Conservation (phyloP, 2,113 vertebrate species). For the Paradoxurus hermaphroditus region DNA sequence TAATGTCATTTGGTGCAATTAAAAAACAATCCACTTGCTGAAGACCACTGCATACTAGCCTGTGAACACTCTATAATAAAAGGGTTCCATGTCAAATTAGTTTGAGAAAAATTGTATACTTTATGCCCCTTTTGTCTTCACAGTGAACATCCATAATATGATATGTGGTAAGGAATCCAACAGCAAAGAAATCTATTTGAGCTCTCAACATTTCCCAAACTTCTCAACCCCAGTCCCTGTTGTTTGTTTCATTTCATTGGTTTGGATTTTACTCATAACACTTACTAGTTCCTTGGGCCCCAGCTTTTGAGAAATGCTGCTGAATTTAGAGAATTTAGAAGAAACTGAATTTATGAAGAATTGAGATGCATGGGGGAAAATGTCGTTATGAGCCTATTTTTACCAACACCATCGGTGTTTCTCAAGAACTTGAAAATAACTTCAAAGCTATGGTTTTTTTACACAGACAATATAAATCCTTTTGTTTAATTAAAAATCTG, state of each 20-base stretch:
- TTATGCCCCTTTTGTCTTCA: neutral
- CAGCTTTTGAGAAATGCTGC: neutral
- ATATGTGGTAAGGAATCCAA: neutral
- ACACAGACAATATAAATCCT: neutral
- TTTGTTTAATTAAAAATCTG: conserved; percentile 9
- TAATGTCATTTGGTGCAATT: neutral
- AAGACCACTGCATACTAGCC: neutral
- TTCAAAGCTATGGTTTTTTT: neutral
- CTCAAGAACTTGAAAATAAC: conserved; percentile 10
- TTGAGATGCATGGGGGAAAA: neutral
- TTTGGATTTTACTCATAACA: neutral
- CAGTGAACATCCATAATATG: neutral
- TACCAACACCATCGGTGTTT: neutral
- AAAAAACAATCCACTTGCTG: neutral
- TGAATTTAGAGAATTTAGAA: neutral
- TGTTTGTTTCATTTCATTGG: neutral
- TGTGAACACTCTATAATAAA: neutral
- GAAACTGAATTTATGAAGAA: neutral
- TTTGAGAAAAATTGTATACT: neutral
- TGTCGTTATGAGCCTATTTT: neutral
- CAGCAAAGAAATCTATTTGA: neutral
- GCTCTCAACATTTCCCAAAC: neutral
- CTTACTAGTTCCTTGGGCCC: neutral
- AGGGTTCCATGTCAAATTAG: neutral
- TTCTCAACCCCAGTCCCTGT: neutral